These are phyloP conservation scores for Folsomia candida DNA, from an alignment of 2,888 invertebrate species.

Conservation along the genomic window DNA sequence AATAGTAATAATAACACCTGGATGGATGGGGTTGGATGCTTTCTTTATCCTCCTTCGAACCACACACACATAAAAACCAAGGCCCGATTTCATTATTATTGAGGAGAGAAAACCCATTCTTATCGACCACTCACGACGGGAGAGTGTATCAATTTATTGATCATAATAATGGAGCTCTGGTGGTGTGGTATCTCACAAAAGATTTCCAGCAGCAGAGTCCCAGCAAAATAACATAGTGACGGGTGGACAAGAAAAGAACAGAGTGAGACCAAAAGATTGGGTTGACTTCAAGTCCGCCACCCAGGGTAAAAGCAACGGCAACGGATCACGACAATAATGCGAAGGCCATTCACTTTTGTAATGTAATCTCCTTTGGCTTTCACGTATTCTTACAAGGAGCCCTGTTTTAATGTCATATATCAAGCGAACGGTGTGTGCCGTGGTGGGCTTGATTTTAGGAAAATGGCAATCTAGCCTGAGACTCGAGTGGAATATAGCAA, in stretches of 20 bases:
- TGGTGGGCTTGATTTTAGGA: neutral
- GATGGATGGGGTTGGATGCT: neutral
- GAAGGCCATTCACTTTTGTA: neutral
- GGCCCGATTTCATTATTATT: neutral
- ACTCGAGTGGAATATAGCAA: neutral
- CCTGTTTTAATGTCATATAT: neutral
- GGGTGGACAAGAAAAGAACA: neutral
- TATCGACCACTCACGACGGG: slow-evolving; percentile 23
- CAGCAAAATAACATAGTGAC: too few relatives aligned
- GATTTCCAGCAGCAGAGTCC: neutral
- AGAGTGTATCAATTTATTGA: slow-evolving; percentile 23
- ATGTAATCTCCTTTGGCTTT: too few relatives aligned
- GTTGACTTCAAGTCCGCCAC: neutral
- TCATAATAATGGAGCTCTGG: slow-evolving; percentile 16
- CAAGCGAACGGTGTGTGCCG: neutral
- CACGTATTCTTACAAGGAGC: too few relatives aligned
- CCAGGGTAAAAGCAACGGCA: neutral
- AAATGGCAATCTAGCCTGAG: neutral
- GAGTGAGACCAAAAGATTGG: neutral
- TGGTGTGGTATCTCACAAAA: neutral
- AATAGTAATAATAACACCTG: slow-evolving; percentile 13
- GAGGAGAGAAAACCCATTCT: slow-evolving; percentile 7
- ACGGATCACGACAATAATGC: neutral
- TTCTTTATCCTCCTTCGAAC: neutral
- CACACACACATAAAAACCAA: neutral